Base-by-base conservation (phyloP, 2,113 vertebrate genomes). In the Okapia johnstoni region DNA sequence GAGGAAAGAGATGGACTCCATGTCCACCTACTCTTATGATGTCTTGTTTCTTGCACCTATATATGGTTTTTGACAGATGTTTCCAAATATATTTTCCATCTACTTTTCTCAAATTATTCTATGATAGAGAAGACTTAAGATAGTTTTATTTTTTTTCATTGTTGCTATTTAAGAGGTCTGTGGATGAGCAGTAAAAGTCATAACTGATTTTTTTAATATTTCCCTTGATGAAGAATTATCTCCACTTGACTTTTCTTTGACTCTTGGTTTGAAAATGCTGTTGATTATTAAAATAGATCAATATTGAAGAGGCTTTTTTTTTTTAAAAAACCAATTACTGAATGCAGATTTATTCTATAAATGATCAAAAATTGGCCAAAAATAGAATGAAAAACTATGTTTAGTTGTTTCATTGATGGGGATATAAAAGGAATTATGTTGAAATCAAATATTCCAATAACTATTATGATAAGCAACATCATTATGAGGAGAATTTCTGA, bases 401-500 rank as follows among this genome's bases (percentile, higher is more conserved):
- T 76, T 46, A 90, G 83, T 85, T 6, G 83, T 83, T 94, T 63
- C 48, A 23, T 36, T 86, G 10, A 40, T 23, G n/a, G 4, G 10
- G 5, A 46, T 83, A 76, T 40, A 63, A 94, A 73, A n/a, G 9
- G 28, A 97, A 15, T 52, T 61, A 60, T 40, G 33, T 46, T 58
- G 61, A 93, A 87, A 88, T 96, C 36, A 58, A 14, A 81, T 4
- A 54, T 5, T 89, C 40, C 60, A 90, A 30, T 87, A 89, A 89
- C 12, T 76, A n/a, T 94, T n/a, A 5, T 40, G n/a, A 61, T 58
- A 81, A 77, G 30, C 30, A 90, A 1, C 12, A 55, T 60, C 11
- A 81, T 73, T 58, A 95, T 94, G 7, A 95, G 23, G 36, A 46
- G 15, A 85, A 88, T 58, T 85, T 97, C 43, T 88, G 21, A 93